Evolutionary conservation across 2,113 vertebrate species (phyloP).

Genomic region (Alligator sinensis): DNA sequence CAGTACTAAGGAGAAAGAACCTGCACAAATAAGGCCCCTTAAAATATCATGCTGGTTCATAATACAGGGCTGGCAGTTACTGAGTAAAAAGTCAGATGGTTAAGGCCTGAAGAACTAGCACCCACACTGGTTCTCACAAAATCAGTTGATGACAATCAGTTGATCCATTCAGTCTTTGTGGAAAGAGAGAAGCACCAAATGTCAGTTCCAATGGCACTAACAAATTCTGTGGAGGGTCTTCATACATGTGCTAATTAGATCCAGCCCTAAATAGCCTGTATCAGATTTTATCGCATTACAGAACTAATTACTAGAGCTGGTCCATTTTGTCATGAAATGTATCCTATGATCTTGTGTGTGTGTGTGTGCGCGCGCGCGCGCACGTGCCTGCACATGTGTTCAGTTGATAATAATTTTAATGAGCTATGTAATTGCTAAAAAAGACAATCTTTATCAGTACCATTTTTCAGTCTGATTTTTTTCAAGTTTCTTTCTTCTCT

Average conservation of each 20-base stretch:
- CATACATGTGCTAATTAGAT: not conserved
- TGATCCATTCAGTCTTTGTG: not conserved
- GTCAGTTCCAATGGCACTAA: not conserved
- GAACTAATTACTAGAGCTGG: not conserved
- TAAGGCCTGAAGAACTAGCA: accelerated
- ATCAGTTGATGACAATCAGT: not conserved
- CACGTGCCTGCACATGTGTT: too few species aligned
- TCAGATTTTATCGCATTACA: not conserved
- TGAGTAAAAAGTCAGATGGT: not conserved
- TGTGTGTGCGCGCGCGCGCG: not conserved
- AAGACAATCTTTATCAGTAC: too few species aligned
- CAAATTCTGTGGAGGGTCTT: not conserved
- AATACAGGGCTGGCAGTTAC: not conserved
- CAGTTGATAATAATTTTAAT: too few species aligned
- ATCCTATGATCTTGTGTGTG: not conserved
- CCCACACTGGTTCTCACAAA: not conserved
- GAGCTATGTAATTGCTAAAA: too few species aligned
- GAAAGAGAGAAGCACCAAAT: not conserved
- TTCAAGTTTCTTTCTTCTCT: too few species aligned
- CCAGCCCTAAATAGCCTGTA: not conserved
- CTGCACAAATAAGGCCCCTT: not conserved
- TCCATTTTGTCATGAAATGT: not conserved
- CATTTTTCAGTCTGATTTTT: too few species aligned
- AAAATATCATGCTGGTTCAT: too few species aligned
- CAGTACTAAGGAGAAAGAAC: not conserved